Base-by-base conservation (phyloP, 1,140 invertebrate species). In the Agraylea sexmaculata region DNA sequence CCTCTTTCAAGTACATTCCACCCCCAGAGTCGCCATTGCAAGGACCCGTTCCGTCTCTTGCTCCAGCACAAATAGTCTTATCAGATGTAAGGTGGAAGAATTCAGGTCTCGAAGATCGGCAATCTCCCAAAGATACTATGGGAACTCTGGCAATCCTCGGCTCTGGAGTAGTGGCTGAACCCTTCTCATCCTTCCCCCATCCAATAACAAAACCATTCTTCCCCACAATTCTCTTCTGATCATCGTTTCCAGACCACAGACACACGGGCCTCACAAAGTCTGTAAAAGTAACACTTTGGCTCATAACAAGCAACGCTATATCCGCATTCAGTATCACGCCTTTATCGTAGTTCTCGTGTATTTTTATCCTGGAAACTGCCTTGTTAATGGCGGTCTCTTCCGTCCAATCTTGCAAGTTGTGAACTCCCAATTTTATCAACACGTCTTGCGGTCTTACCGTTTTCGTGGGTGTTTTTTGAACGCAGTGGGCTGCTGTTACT, bases 1-100 rank as follows among this genome's bases (percentile, higher is more conserved):
- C 47, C 0, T 33, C 8, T 0, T 12, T 2, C 8, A 69, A 34
- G 10, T 63, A 49, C 1, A 69, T 46, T 2, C 63, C 68, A 20
- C 60, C 60, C 27, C 66, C 66, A 39, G 62, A 66, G 31, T 68
- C 62, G 1, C 62, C 66, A 34, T 64, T 64, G 30, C 64, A 69
- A 1, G 59, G 59, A 11, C 62, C 64, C 15, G 46, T 56, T 22
- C 59, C 60, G 40, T 69, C 51, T 47, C 46, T 51, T 7, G 37
- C 45, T 8, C 66, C 67, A 13, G 64, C 67, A 43, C 68, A 71
- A 12, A 69, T 53, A 0, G 62, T 57, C 16, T 28, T 33, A 5
- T 42, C 38, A 4, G 49, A 47, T 7, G 51, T 53, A 0, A 53
- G 16, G 23, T 45, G 46, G 7, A 33, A 11, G 36, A 48, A 53